phyloP scores from a whole-genome alignment of 2,888 invertebrate genomes.

The Pogonocherus hispidulus region DNA sequence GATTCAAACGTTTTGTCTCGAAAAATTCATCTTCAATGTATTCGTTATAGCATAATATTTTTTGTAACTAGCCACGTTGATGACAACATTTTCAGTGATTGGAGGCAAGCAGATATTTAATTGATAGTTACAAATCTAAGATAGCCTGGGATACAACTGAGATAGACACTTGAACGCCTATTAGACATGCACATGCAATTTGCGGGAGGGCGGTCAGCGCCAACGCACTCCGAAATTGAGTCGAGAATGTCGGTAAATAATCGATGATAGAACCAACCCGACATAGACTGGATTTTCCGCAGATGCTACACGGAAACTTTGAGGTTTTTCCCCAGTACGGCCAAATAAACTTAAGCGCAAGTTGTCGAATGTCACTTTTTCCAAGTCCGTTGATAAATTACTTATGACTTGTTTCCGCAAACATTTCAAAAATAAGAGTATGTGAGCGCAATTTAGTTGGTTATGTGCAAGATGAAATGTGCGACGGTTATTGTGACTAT shows the following conservation, averaged over 20 bases:
- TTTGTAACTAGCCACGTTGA: too few species aligned
- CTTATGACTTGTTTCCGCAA: background rate
- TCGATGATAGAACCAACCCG: conserved; percentile 25
- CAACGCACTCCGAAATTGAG: conserved; percentile 22
- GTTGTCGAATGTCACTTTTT: conserved; percentile 1
- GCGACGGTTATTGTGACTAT: too few species aligned
- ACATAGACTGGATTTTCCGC: conserved; percentile 16
- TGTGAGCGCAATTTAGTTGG: too few species aligned
- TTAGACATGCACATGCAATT: conserved; percentile 21
- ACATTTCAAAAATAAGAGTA: too few species aligned
- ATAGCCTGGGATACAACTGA: too few species aligned
- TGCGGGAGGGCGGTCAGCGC: conserved; percentile 17
- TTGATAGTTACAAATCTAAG: too few species aligned
- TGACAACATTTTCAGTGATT: too few species aligned
- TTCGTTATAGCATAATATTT: too few species aligned
- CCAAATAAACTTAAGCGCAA: conserved; percentile 9
- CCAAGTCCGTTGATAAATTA: background rate
- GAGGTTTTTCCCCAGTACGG: conserved; percentile 15
- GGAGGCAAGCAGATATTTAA: too few species aligned
- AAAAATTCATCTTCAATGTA: too few species aligned
- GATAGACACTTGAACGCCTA: background rate
- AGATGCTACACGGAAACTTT: conserved; percentile 27
- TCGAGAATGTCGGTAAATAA: conserved; percentile 28
- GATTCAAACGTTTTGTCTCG: too few species aligned
- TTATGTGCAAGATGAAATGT: too few species aligned